These are phyloP conservation scores for Holocentrus rufus DNA, from an alignment of 2,797 vertebrate species.

Conservation along the genomic window DNA sequence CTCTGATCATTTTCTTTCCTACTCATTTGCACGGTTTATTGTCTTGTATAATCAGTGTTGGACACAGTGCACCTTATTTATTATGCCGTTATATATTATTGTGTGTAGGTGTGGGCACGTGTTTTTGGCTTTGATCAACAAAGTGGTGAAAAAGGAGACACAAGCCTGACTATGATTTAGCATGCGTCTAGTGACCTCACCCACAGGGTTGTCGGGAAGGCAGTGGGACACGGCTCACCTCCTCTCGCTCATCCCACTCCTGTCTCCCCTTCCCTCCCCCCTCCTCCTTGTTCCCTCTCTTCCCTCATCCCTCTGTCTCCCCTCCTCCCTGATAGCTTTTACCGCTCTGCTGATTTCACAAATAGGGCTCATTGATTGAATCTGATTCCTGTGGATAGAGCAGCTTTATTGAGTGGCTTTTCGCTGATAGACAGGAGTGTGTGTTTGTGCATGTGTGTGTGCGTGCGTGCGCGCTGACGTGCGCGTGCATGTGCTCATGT, in stretches of 20 bases:
- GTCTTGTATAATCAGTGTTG: slow-evolving; percentile 42
- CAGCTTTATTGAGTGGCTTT: slow-evolving; percentile 82
- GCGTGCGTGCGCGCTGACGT: slow-evolving; percentile 33
- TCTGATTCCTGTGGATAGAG: slow-evolving; percentile 84
- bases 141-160: slow-evolving; percentile 28
- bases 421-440: slow-evolving; percentile 70
- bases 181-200: slow-evolving; percentile 70
- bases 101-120: slow-evolving; percentile 26
- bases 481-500: slow-evolving; percentile 48
- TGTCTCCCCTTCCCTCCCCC: slow-evolving; percentile 33
- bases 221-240: slow-evolving; percentile 71
- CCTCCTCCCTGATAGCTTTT: slow-evolving; percentile 79
- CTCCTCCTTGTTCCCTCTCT: slow-evolving; percentile 14
- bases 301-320: slow-evolving; percentile 63
- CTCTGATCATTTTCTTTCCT: not conserved
- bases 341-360: slow-evolving; percentile 84
- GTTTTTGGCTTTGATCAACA: slow-evolving; percentile 11
- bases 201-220: slow-evolving; percentile 64
- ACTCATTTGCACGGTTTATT: not conserved
- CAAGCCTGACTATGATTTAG: slow-evolving; percentile 56
- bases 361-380: slow-evolving; percentile 86
- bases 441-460: slow-evolving; percentile 23
- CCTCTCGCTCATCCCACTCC: slow-evolving; percentile 65
- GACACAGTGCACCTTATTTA: slow-evolving; percentile 30
- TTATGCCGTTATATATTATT: slow-evolving; percentile 6